phyloP scores from a whole-genome alignment of 1,140 invertebrate genomes.

The Periplaneta americana region DNA sequence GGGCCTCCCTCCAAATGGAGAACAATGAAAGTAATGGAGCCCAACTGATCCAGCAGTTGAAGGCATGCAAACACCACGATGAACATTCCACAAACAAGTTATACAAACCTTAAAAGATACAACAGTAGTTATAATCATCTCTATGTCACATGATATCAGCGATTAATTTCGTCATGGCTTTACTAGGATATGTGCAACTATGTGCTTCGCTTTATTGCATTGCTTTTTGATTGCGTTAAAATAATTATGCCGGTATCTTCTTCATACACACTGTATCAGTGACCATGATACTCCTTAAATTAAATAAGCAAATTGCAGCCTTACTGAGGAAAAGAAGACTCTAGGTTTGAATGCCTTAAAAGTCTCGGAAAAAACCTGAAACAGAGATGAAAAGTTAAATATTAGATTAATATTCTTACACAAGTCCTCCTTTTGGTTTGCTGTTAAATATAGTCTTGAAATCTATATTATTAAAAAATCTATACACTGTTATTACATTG shows the following conservation, averaged over 20 bases:
- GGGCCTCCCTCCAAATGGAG: no score
- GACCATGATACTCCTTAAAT: not conserved
- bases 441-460: no score
- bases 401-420: no score
- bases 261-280: not conserved
- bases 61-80: not conserved
- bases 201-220: not conserved
- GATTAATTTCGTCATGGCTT: not conserved
- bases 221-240: not conserved
- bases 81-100: not conserved
- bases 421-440: no score
- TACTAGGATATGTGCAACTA: not conserved
- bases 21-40: not conserved
- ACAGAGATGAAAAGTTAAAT: not conserved
- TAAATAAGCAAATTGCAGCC: not conserved
- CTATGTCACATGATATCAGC: not conserved
- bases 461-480: no score
- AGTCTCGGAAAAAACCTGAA: not conserved
- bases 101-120: no score
- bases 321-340: not conserved
- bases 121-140: no score
- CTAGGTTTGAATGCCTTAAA: not conserved
- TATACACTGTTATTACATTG: no score
- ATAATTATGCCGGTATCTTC: not conserved
- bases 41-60: not conserved